Evolutionary conservation across 2,113 vertebrate genomes (phyloP).

Genomic region (Bombycilla garrulus): DNA sequence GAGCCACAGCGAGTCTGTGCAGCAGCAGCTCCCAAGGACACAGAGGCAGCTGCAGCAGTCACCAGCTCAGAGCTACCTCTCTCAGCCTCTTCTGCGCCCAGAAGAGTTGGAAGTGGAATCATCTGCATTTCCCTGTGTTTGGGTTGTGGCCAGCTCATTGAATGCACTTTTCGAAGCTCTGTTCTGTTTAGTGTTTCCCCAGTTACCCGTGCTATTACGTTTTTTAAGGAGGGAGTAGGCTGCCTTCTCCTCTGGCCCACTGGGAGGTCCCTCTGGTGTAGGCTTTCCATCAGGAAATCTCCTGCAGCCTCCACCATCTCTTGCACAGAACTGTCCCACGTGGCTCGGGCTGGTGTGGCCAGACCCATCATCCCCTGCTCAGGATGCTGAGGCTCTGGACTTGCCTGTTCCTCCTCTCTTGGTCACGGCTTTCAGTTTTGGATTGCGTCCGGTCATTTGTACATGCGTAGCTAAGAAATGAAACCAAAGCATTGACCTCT

Average conservation of each 20-base stretch:
- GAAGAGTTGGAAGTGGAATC: not conserved
- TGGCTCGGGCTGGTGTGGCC: not conserved
- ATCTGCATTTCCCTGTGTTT: not conserved
- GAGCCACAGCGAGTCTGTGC: not conserved
- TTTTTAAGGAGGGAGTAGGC: not conserved
- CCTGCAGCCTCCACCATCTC: not conserved
- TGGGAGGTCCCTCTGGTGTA: not conserved
- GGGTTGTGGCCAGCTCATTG: not conserved
- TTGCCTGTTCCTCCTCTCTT: not conserved
- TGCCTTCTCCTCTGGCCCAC: not conserved
- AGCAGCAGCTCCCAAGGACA: not conserved
- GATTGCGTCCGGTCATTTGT: not conserved
- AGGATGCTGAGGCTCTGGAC: not conserved
- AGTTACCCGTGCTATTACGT: not conserved
- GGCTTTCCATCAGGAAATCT: not conserved
- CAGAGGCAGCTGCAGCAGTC: not conserved
- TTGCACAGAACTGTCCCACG: not conserved
- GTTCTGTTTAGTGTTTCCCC: not conserved
- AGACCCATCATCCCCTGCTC: not conserved
- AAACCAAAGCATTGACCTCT: not conserved
- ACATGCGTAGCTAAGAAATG: not conserved
- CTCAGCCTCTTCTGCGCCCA: not conserved
- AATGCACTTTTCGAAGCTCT: not conserved
- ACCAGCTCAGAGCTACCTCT: not conserved
- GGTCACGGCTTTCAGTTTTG: not conserved